phyloP scores from a whole-genome alignment of 1,140 invertebrate species.

The Teleogryllus occipitalis region DNA sequence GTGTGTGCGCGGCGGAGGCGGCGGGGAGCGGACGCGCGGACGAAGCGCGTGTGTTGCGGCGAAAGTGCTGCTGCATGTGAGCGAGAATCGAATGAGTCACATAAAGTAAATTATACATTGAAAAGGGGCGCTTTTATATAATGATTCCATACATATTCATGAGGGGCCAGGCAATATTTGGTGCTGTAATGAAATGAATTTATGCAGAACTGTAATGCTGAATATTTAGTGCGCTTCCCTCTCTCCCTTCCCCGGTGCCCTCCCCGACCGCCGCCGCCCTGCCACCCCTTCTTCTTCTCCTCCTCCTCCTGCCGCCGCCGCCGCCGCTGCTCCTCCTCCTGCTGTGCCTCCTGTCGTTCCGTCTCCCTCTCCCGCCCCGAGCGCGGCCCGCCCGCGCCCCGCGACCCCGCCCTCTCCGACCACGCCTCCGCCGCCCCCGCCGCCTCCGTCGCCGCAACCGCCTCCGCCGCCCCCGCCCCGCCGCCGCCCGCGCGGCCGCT shows the following conservation, averaged over 20 bases:
- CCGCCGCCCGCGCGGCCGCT: not conserved
- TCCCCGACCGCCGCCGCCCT: not conserved
- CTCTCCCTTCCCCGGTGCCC: not conserved
- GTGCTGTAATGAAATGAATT: constrained; percentile 22
- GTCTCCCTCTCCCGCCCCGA: not conserved
- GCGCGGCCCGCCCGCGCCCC: too few species aligned
- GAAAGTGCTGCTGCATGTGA: constrained; percentile 20
- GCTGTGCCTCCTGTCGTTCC: not conserved
- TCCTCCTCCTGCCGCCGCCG: not conserved
- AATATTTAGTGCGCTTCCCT: constrained; percentile 18
- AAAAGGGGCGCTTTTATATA: constrained; percentile 22
- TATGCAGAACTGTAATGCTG: constrained; percentile 23
- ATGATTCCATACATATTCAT: constrained; percentile 22
- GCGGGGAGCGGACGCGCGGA: not conserved
- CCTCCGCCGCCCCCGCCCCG: too few species aligned
- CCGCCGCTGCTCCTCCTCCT: not conserved
- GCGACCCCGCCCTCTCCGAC: not conserved
- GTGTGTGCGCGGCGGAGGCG: not conserved
- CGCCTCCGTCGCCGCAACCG: not conserved
- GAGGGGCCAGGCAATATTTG: constrained; percentile 21
- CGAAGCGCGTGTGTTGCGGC: not conserved
- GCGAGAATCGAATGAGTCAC: constrained; percentile 22
- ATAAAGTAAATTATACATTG: constrained; percentile 23
- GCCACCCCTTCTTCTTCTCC: not conserved
- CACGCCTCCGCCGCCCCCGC: not conserved